Percentiles rank a stretch among this genome's conserved stretches.
Evolutionary conservation across 1,140 invertebrate genomes (phyloP).

Genomic region (Metopolophium dirhodum): DNA sequence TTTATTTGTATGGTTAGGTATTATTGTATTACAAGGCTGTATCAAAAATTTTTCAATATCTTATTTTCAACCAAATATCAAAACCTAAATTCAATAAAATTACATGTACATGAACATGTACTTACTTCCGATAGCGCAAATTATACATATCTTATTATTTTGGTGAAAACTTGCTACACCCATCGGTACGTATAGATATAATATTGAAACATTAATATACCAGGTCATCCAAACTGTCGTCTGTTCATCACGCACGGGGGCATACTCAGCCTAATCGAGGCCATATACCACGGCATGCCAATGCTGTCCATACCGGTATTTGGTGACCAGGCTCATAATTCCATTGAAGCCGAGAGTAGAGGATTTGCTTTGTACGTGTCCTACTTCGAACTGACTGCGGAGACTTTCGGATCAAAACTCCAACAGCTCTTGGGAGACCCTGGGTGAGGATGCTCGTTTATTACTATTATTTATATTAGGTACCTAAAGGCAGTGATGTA

Average conservation of each 20-base stretch:
- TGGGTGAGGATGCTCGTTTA: background rate
- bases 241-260: conserved; percentile 77
- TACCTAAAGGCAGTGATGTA: too few species aligned
- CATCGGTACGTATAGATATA: background rate
- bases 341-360: background rate
- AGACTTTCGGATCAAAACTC: conserved; percentile 14
- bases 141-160: too few species aligned
- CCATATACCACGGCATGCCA: conserved; percentile 74
- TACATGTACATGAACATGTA: too few species aligned
- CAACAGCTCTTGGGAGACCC: conserved; percentile 17
- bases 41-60: too few species aligned
- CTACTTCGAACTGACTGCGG: conserved; percentile 32
- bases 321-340: conserved; percentile 63
- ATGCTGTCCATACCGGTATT: conserved; percentile 75
- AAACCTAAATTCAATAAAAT: too few species aligned
- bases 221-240: conserved; percentile 59
- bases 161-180: background rate
- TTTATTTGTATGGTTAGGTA: too few species aligned
- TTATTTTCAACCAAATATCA: too few species aligned
- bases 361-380: conserved; percentile 23
- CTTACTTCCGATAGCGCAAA: too few species aligned
- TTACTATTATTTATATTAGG: background rate
- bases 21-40: too few species aligned
- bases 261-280: conserved; percentile 74
- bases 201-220: background rate